Conservation (phyloP, 2,888 invertebrate genomes). For the Cenopis cana region DNA sequence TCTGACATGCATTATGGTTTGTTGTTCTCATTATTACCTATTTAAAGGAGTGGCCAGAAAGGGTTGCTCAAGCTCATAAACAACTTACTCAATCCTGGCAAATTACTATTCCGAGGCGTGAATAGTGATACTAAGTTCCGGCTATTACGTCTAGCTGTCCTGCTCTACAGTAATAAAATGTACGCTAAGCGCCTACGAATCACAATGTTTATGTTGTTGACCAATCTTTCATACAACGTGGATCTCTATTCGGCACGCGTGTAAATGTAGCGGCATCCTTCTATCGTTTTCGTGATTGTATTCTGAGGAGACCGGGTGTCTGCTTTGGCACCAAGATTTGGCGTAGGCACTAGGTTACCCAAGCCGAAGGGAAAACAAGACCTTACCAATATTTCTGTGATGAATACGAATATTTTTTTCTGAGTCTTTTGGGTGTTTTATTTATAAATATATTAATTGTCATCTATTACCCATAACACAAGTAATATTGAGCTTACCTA, state of each 20-base stretch:
- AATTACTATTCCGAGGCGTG: slow-evolving; percentile 33
- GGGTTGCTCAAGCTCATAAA: slow-evolving; percentile 5
- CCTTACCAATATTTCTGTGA: too few species aligned
- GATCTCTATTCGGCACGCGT: not conserved
- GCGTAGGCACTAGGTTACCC: too few species aligned
- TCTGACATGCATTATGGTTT: not conserved
- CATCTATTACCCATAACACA: too few species aligned
- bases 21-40: not conserved
- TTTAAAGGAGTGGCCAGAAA: not conserved
- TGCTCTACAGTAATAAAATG: slow-evolving; percentile 45
- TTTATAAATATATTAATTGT: too few species aligned
- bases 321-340: too few species aligned
- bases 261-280: not conserved
- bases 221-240: slow-evolving; percentile 30
- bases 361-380: too few species aligned
- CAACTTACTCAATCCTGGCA: slow-evolving; percentile 15
- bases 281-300: too few species aligned
- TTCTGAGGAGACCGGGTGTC: too few species aligned
- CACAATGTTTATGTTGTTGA: slow-evolving; percentile 28
- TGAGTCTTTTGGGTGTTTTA: too few species aligned
- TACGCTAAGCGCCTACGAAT: slow-evolving; percentile 48
- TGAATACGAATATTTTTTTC: too few species aligned
- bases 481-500: too few species aligned
- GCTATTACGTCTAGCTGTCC: slow-evolving; percentile 32
- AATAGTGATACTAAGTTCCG: slow-evolving; percentile 30